Evolutionary conservation across 2,113 vertebrate genomes (phyloP).

Genomic region (Spea bombifrons): DNA sequence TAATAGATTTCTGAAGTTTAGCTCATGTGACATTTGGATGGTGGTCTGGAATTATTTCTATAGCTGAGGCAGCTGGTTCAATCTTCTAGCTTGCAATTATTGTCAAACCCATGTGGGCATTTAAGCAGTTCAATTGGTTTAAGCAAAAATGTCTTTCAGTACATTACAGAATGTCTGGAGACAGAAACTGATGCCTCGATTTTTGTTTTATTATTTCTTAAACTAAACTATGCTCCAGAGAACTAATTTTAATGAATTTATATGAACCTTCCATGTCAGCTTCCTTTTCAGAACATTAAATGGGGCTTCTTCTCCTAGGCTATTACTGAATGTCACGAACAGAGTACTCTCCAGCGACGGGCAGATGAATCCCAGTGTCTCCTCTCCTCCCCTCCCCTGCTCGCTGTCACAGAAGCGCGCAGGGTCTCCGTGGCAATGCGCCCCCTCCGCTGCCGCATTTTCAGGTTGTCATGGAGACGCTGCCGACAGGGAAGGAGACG

Average conservation of each 20-base stretch:
- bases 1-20: conserved; percentile 3
- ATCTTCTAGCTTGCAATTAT: not conserved
- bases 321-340: too few relatives aligned
- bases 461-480: too few relatives aligned
- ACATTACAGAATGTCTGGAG: conserved; percentile 13
- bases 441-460: too few relatives aligned
- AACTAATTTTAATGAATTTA: conserved; percentile 14
- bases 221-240: conserved; percentile 26
- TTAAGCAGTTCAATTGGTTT: conserved; percentile 10
- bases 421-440: too few relatives aligned
- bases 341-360: too few relatives aligned
- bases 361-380: too few relatives aligned
- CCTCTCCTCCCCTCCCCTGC: too few relatives aligned
- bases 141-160: conserved; percentile 24
- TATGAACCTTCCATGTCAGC: conserved; percentile 9
- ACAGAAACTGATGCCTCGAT: conserved; percentile 18
- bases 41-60: not conserved
- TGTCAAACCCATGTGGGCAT: conserved; percentile 4
- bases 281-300: too few relatives aligned
- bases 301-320: too few relatives aligned
- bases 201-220: conserved; percentile 20
- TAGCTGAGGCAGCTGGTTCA: not conserved
- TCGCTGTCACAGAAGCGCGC: too few relatives aligned
- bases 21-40: not conserved
- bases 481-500: too few relatives aligned